A percentile compares a stretch with the other conserved stretches of the same genome.
Evolutionary conservation across 2,797 vertebrate species (phyloP).

Genomic region (Peromyscus attwateri): DNA sequence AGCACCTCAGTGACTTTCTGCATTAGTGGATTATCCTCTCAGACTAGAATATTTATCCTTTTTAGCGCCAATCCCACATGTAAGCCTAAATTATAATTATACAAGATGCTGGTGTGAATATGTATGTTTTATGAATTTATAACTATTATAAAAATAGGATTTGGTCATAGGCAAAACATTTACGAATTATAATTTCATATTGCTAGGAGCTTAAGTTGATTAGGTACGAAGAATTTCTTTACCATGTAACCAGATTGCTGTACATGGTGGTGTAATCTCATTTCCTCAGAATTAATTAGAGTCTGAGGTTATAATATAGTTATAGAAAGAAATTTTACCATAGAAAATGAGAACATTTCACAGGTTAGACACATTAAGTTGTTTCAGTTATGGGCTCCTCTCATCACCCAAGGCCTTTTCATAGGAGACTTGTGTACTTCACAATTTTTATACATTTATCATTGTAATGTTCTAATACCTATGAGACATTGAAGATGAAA

Average conservation of each 20-base stretch:
- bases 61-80: constrained; percentile 19
- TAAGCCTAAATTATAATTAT: constrained; percentile 53
- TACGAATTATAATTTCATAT: not conserved
- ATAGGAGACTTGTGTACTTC: not conserved
- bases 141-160: constrained; percentile 51
- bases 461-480: not conserved
- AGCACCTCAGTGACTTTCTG: constrained; percentile 40
- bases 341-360: constrained; percentile 30
- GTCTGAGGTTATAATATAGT: constrained; percentile 32
- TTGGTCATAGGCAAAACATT: constrained; percentile 5
- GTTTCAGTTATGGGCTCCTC: not conserved
- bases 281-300: constrained; percentile 54
- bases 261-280: constrained; percentile 7
- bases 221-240: constrained; percentile 11
- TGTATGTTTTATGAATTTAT: not conserved
- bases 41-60: constrained; percentile 53
- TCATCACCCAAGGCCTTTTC: not conserved
- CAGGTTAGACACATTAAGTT: constrained; percentile 15
- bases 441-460: not conserved
- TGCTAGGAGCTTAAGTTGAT: not conserved
- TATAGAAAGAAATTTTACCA: constrained; percentile 35
- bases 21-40: constrained; percentile 44
- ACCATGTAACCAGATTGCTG: not conserved
- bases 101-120: constrained; percentile 55
- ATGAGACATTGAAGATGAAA: not conserved